Base-by-base conservation (phyloP, 2,113 vertebrate species). In the Merops nubicus region DNA sequence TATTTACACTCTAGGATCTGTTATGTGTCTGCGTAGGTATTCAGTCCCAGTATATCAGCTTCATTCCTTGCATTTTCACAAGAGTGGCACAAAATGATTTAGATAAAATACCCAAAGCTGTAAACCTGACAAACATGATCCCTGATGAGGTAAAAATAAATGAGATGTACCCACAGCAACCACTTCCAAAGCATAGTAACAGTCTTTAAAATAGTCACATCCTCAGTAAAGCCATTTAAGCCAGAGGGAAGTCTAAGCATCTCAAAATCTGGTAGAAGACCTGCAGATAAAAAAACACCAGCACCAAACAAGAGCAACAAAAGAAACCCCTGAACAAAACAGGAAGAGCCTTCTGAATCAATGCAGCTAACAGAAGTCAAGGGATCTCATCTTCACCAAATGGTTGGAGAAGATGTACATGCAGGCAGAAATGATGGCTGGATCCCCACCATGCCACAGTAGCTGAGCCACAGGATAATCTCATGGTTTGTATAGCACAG, bases 11-110 rank as follows among this genome's bases (percentile, higher is more conserved):
- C 16, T 19, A 48, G 34, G 34, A 74, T 15, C 16, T 54, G 7
- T 89, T 89, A 13, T 5, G 0, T 7, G 4, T 28, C 40, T 77
- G 33, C 2, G 0, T 65, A 57, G 76, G 4, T 50, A 54, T 85
- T 57, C 40, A 22, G 8, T 42, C n/a, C 42, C 34, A 23, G 12
- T 53, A 3, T 11, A 43, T 62, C 79, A 53, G 22, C 57, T 85
- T 83, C 5, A 15, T 4, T 82, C 57, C 43, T 36, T 69, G 21
- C 5, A 25, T 69, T 73, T 88, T 78, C 82, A 48, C 12, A 70
- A 18, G 22, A 38, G 33, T 85, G 31, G 31, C 29, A 65, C 33
- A 85, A 82, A 75, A 42, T 8, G 0, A 25, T 91, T 69, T 63
- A 67, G 12, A 12, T 78, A 5, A 79, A 59, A 33, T 59, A 64